Percentiles rank a stretch among this genome's conserved stretches.
phyloP scores from a whole-genome alignment of 2,797 vertebrate species.

The Calcarius lapponicus region DNA sequence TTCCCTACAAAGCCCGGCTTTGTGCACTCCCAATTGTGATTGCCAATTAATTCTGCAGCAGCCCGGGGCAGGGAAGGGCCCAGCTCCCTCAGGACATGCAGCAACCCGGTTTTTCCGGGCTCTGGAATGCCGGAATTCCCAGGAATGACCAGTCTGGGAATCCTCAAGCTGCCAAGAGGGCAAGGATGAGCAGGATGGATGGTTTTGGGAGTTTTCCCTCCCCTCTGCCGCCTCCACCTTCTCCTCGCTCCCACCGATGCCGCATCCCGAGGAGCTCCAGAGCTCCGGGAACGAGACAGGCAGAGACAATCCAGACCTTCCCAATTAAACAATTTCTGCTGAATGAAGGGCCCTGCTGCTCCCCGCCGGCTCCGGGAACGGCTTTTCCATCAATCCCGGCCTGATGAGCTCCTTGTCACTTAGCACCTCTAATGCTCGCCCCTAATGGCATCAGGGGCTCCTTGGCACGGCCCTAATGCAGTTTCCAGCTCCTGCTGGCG shows the following conservation, averaged over 20 bases:
- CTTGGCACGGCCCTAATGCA: conserved; percentile 21
- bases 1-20: too few relatives aligned
- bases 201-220: fast-evolving
- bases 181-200: fast-evolving
- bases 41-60: too few relatives aligned
- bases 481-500: conserved; percentile 56
- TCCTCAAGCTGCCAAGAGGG: fast-evolving
- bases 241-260: fast-evolving
- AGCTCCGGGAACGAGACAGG: not conserved
- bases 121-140: not conserved
- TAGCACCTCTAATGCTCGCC: conserved; percentile 41
- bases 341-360: conserved; percentile 1
- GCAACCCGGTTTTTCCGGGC: fast-evolving
- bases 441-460: conserved; percentile 50
- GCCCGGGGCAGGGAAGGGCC: too few relatives aligned
- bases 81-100: not conserved
- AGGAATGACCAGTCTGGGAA: fast-evolving
- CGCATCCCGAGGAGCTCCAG: not conserved
- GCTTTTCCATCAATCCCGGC: conserved; percentile 5
- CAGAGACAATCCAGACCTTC: conserved; percentile 24
- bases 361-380: not conserved
- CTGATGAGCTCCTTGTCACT: conserved; percentile 47
- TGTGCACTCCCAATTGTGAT: too few relatives aligned
- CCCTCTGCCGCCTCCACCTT: not conserved
- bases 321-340: not conserved